Base-by-base conservation (phyloP, 2,797 vertebrate species). In the Chaunax sp. region DNA sequence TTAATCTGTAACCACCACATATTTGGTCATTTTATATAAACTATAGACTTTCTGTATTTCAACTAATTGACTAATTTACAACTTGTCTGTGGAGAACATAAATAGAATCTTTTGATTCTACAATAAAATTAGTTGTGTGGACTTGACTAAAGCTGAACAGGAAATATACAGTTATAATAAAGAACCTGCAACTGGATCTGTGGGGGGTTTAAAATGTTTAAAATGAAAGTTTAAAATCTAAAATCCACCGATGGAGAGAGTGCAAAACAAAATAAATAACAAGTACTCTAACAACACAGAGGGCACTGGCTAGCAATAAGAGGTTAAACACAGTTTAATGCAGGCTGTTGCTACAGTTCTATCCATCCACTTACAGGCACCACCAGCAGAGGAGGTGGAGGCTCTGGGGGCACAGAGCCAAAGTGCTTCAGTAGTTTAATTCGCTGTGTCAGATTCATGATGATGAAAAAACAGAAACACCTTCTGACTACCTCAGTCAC, bases 371-470 rank as follows among this genome's bases (percentile, higher is more conserved):
- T 93, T 88, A 93, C 92, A 49, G 90, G 90, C 52, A 92, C 89
- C 71, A 83, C 72, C 60, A 92, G 72, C 64, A 92, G 90, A 0
- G 89, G 90, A 0, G 91, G 91, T 0, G 69, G 81, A 41, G 83
- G 55, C 72, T 90, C 89, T 0, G 88, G 86, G 2, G 91, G 91
- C 53, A 71, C 4, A 8, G 90, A 88, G 50, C 91, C 90, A 77
- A 93, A 93, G 55, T 90, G 87, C 65, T 91, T 92, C 72, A 92
- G 66, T 0, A 91, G 79, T 75, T 92, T 92, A 14, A 86, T 72
- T 46, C 87, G 45, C 74, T 91, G 88, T 1, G 75, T 83, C 71
- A 90, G 68, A 75, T 91, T 92, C 92, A 93, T 93, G 64, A 33
- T 35, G 43, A 52, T 25, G 6, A 37, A 45, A 53, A 55, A 68